Percentiles rank a stretch among this genome's conserved stretches.
Evolutionary conservation across 2,797 vertebrate genomes (phyloP).

Genomic region (Margarornis squamiger): DNA sequence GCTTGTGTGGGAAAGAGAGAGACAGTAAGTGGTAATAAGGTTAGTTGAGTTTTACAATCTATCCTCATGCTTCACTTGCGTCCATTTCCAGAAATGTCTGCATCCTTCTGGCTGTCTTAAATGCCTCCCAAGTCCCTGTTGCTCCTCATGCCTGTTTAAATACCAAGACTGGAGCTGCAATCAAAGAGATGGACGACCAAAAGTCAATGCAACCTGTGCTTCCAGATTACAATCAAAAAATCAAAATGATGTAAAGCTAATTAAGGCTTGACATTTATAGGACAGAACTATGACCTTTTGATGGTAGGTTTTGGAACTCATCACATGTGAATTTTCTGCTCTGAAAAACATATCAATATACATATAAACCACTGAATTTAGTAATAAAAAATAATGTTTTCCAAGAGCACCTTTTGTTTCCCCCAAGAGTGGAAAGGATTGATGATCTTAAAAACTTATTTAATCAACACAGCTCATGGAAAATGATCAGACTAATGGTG

Average conservation of each 20-base stretch:
- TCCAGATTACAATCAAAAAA: constrained; percentile 28
- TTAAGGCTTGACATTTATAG: background rate
- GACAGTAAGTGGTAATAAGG: background rate
- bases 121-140: constrained; percentile 31
- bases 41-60: constrained; percentile 18
- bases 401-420: background rate
- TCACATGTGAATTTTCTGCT: background rate
- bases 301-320: constrained; percentile 16
- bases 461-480: constrained; percentile 1
- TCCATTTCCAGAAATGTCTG: constrained; percentile 57
- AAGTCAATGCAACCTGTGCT: background rate
- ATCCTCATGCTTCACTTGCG: constrained; percentile 29
- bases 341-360: background rate
- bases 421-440: background rate
- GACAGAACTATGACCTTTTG: constrained; percentile 6
- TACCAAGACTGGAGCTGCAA: background rate
- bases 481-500: background rate
- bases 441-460: background rate
- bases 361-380: constrained; percentile 13
- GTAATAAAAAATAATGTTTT: constrained; percentile 32
- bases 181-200: background rate
- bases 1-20: background rate
- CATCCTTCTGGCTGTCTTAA: constrained; percentile 40
- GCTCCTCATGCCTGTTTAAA: constrained; percentile 50
- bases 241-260: constrained; percentile 39